phyloP scores from a whole-genome alignment of 2,888 invertebrate genomes.

The Omphaloscelis lunosa region DNA sequence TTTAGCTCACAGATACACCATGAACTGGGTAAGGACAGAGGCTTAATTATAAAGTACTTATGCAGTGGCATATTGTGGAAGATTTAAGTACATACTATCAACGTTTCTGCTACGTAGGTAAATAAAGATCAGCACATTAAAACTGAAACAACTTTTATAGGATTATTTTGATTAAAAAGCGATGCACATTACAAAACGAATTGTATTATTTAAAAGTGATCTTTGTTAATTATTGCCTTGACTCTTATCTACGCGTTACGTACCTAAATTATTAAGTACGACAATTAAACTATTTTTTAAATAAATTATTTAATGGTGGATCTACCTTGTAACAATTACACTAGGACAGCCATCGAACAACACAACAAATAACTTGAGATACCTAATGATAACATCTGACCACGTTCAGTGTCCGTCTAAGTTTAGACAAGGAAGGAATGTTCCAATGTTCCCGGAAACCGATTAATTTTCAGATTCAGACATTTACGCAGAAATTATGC shows the following conservation, averaged over 20 bases:
- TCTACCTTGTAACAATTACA: not conserved
- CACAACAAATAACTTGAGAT: constrained; percentile 41
- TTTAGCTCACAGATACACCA: no score
- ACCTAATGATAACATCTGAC: constrained; percentile 48
- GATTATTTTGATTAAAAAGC: not conserved
- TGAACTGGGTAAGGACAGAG: no score
- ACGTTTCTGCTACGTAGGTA: not conserved
- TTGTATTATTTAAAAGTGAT: not conserved
- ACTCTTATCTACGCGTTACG: not conserved
- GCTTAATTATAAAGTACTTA: no score
- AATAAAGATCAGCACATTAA: not conserved
- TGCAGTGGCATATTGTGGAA: no score
- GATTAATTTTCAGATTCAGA: constrained; percentile 79
- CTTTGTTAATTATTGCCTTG: not conserved
- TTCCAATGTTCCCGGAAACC: constrained; percentile 64
- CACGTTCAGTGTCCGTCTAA: constrained; percentile 42
- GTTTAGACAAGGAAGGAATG: constrained; percentile 61
- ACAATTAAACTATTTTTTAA: rapidly evolving
- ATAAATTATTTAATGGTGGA: not conserved
- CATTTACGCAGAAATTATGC: constrained; percentile 73
- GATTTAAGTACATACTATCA: not conserved
- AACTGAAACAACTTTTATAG: not conserved
- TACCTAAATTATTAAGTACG: not conserved
- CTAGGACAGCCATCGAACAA: constrained; percentile 7
- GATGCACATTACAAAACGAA: not conserved